A percentile compares a stretch with the other conserved stretches of the same genome.
phyloP scores from a whole-genome alignment of 2,113 vertebrate species.

The Aptenodytes forsteri region DNA sequence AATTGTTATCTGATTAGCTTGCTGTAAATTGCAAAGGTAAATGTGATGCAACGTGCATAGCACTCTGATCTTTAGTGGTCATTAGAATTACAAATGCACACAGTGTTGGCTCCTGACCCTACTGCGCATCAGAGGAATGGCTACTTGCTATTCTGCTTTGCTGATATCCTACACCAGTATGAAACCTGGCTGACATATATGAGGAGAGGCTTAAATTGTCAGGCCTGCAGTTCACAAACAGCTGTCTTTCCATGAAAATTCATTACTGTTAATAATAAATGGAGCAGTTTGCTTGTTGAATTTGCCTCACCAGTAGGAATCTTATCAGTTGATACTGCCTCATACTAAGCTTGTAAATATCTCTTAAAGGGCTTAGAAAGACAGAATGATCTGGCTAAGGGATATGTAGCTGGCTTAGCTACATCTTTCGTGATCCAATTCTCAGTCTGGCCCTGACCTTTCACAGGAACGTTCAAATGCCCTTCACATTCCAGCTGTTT shows the following conservation, averaged over 20 bases:
- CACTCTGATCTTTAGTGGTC: neutral
- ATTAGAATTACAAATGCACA: neutral
- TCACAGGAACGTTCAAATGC: neutral
- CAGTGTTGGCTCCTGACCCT: neutral
- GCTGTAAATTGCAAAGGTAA: constrained; percentile 25
- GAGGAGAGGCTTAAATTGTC: neutral
- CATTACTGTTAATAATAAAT: neutral
- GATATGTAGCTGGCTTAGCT: neutral
- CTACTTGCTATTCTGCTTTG: neutral
- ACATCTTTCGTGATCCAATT: neutral
- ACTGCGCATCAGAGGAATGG: neutral
- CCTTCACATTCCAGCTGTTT: neutral
- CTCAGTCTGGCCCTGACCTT: neutral
- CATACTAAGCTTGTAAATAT: neutral
- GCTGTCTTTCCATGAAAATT: neutral
- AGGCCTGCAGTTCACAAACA: neutral
- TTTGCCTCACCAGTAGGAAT: neutral
- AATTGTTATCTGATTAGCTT: constrained; percentile 19
- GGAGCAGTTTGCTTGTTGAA: neutral
- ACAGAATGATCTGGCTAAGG: neutral
- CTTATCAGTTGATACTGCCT: neutral
- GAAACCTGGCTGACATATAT: neutral
- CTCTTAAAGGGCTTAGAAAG: neutral
- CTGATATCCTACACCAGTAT: neutral
- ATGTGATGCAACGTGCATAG: neutral